Conservation (phyloP, 2,113 vertebrate genomes). For the Gavia stellata region DNA sequence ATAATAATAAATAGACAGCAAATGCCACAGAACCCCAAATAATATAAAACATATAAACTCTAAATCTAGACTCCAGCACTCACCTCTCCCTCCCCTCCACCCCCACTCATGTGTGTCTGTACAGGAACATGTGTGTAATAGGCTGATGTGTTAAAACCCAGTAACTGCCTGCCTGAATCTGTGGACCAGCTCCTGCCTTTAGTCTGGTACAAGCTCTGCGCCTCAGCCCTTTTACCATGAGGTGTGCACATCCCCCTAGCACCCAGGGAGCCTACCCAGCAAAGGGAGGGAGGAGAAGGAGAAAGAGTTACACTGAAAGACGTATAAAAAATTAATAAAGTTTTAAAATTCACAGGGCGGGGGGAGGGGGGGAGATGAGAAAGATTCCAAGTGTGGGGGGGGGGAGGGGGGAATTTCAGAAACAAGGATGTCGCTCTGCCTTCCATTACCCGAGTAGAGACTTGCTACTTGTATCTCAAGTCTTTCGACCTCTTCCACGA, state of each 20-base stretch:
- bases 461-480: neutral
- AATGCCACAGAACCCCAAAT: neutral
- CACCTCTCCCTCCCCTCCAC: neutral
- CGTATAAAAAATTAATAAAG: neutral
- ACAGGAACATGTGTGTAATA: neutral
- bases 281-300: neutral
- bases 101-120: neutral
- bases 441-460: neutral
- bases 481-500: neutral
- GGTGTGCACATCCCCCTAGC: neutral
- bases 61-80: neutral
- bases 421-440: neutral
- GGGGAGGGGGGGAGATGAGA: neutral
- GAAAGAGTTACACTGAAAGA: neutral
- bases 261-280: neutral
- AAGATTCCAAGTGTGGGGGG: neutral
- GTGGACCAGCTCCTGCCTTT: neutral
- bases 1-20: neutral
- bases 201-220: neutral
- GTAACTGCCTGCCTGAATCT: neutral
- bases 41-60: neutral
- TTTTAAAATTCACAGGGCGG: neutral
- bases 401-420: neutral
- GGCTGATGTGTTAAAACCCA: neutral
- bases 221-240: neutral